Conservation (phyloP, 2,797 vertebrate genomes). For the Acipenser transmontanus region DNA sequence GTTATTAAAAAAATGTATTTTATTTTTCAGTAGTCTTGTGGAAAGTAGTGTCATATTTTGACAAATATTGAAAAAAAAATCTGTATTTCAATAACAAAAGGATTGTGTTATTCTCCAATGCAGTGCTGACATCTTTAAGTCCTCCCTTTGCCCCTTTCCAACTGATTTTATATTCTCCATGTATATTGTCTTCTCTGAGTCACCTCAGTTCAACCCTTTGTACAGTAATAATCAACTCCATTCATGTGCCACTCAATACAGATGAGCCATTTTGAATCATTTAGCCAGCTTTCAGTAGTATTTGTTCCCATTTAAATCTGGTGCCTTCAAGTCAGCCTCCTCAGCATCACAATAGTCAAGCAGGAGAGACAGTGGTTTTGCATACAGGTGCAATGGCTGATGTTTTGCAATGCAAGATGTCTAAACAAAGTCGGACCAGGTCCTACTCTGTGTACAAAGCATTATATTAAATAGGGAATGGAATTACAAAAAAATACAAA, state of each 20-base stretch:
- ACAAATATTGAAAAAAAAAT: not conserved
- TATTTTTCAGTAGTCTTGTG: no score
- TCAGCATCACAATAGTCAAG: no score
- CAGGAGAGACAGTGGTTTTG: no score
- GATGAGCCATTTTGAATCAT: conserved; percentile 18
- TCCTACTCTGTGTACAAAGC: no score
- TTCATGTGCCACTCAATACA: conserved; percentile 26
- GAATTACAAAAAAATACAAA: no score
- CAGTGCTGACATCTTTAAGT: not conserved
- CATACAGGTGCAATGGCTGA: no score
- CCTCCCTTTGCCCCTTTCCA: not conserved
- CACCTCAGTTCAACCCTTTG: not conserved
- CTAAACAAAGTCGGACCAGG: no score
- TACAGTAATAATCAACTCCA: conserved; percentile 5
- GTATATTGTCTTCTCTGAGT: not conserved
- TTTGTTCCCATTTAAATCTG: not conserved
- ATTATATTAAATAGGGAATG: no score
- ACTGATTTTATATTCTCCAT: not conserved
- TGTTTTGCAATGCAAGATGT: no score
- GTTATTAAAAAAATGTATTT: no score
- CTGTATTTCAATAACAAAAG: not conserved
- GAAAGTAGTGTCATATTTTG: no score
- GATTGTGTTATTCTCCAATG: not conserved
- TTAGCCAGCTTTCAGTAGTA: conserved; percentile 21
- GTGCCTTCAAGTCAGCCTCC: no score